phyloP scores from a whole-genome alignment of 2,888 invertebrate genomes.

The Platycheirus rosarum region DNA sequence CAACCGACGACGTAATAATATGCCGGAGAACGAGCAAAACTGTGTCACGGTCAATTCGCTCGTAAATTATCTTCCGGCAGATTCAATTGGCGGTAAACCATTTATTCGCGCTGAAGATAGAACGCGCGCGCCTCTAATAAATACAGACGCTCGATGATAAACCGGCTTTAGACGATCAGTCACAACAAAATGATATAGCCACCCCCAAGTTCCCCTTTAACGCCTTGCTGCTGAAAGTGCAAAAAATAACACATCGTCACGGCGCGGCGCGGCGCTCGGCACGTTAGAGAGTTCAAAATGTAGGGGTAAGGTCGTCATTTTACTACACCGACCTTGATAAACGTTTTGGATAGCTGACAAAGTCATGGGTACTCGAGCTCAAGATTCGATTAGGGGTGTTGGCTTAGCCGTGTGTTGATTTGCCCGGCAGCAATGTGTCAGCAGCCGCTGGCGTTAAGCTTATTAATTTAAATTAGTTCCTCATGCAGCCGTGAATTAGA shows the following conservation, averaged over 20 bases:
- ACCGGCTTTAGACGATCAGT: slow-evolving; percentile 50
- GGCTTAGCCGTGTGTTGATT: slow-evolving; percentile 12
- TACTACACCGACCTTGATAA: slow-evolving; percentile 9
- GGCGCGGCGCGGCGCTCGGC: not conserved
- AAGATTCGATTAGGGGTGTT: slow-evolving; percentile 53
- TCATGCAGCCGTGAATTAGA: slow-evolving; percentile 40
- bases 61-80: slow-evolving; percentile 75
- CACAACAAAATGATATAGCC: slow-evolving; percentile 50
- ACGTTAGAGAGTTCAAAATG: slow-evolving; percentile 56
- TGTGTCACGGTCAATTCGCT: slow-evolving; percentile 75
- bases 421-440: slow-evolving; percentile 20
- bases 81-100: slow-evolving; percentile 59
- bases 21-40: slow-evolving; percentile 46
- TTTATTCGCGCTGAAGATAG: slow-evolving; percentile 49
- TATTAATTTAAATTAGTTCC: slow-evolving; percentile 9
- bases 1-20: slow-evolving; percentile 26
- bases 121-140: slow-evolving; percentile 56
- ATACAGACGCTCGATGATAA: slow-evolving; percentile 41
- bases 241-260: slow-evolving; percentile 23
- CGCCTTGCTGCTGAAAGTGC: not conserved
- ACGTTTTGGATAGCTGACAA: slow-evolving; percentile 42
- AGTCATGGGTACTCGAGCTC: slow-evolving; percentile 47
- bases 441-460: not conserved
- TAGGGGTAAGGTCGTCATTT: slow-evolving; percentile 62
- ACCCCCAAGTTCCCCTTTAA: not conserved